Evolutionary conservation across 2,113 vertebrate genomes (phyloP).

Genomic region (Danionella cerebrum): DNA sequence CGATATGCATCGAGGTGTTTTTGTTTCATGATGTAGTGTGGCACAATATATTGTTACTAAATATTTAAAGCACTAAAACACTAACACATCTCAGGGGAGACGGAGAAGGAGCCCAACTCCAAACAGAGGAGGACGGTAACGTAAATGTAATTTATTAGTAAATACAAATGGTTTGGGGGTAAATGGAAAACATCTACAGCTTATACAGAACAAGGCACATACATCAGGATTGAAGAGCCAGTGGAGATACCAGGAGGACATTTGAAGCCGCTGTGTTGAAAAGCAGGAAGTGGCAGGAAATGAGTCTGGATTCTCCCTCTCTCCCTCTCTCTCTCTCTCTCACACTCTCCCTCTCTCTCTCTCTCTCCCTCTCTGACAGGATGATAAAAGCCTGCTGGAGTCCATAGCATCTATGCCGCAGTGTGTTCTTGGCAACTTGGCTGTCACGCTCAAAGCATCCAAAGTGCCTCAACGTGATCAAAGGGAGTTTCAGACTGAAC

Average conservation of each 20-base stretch:
- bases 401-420: constrained; percentile 6
- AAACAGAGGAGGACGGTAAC: no score
- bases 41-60: no score
- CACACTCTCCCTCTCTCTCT: neutral
- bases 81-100: no score
- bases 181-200: neutral
- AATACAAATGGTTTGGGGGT: neutral
- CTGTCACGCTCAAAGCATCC: constrained; percentile 29
- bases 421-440: constrained; percentile 11
- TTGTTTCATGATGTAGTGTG: no score
- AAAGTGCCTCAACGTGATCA: constrained; percentile 28
- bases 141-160: neutral
- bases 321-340: constrained; percentile 2
- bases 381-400: constrained; percentile 26
- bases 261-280: constrained; percentile 11
- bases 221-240: constrained; percentile 1
- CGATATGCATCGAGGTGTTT: no score
- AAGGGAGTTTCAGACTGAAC: no score
- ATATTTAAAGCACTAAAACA: no score
- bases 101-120: no score
- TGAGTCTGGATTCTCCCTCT: constrained; percentile 9
- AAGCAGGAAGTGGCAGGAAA: constrained; percentile 31
- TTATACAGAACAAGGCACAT: neutral
- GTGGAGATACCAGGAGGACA: constrained; percentile 10
- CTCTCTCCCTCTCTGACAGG: neutral